Conservation (phyloP, 2,888 invertebrate genomes). For the Hoplodrina blanda region DNA sequence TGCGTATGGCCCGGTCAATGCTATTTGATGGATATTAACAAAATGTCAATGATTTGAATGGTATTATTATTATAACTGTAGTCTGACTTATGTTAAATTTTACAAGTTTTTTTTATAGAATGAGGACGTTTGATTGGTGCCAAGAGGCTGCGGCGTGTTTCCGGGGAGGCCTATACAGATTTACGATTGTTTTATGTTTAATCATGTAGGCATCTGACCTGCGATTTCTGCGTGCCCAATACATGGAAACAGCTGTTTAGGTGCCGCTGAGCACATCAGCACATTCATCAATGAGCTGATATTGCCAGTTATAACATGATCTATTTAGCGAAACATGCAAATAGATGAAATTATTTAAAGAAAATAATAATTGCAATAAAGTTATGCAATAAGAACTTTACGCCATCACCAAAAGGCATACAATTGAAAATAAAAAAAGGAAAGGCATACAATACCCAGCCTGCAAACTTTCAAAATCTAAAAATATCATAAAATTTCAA, state of each 20-base stretch:
- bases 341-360: not conserved
- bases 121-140: conserved; percentile 45
- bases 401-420: not conserved
- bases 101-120: conserved; percentile 50
- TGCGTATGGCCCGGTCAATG: conserved; percentile 30
- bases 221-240: conserved; percentile 38
- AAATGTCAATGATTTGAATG: conserved; percentile 65
- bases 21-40: conserved; percentile 54
- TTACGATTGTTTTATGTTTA: conserved; percentile 23
- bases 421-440: too few species aligned
- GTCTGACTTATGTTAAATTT: conserved; percentile 49
- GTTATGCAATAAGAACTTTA: not conserved
- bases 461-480: conserved; percentile 10
- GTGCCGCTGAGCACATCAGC: not conserved
- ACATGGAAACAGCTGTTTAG: conserved; percentile 4
- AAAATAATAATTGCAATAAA: not conserved
- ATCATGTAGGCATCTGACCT: conserved; percentile 23
- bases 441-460: not conserved
- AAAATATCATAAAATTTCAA: conserved; percentile 7
- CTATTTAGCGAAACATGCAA: not conserved
- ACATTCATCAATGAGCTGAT: not conserved
- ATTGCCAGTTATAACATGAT: not conserved
- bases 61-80: conserved; percentile 63
- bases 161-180: conserved; percentile 5
- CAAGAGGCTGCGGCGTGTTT: conserved; percentile 5